Conservation (phyloP, 2,888 invertebrate species). For the Microctonus brassicae region DNA sequence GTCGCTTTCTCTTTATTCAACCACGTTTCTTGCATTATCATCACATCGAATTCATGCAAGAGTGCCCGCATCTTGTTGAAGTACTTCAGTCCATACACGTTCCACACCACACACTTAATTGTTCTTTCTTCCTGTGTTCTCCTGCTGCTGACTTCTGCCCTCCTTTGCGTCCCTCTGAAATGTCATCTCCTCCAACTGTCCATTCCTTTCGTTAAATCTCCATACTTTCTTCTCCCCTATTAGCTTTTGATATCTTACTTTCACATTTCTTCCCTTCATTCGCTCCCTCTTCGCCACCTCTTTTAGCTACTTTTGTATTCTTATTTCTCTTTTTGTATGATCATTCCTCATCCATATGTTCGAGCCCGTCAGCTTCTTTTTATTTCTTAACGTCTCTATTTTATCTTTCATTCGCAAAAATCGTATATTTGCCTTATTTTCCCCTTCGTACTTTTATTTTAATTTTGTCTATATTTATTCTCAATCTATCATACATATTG, state of each 20-base stretch:
- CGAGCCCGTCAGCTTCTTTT: background rate
- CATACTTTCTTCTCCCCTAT: background rate
- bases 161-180: background rate
- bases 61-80: background rate
- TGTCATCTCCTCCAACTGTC: background rate
- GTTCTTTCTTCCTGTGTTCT: too few species aligned
- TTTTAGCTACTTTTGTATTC: slow-evolving; percentile 19
- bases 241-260: slow-evolving; percentile 8
- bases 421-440: background rate
- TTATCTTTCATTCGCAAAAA: slow-evolving; percentile 4
- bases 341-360: slow-evolving; percentile 22
- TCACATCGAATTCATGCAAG: slow-evolving; percentile 9
- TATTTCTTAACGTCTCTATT: slow-evolving; percentile 5
- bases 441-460: background rate
- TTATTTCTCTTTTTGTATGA: slow-evolving; percentile 19
- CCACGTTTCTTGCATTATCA: slow-evolving; percentile 36
- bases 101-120: background rate
- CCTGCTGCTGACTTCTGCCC: background rate
- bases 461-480: background rate
- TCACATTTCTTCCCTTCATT: slow-evolving; percentile 5
- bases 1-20: too few species aligned
- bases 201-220: slow-evolving; percentile 28
- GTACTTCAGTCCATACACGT: slow-evolving; percentile 14
- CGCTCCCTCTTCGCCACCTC: background rate
- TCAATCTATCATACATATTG: background rate